phyloP scores from a whole-genome alignment of 1,140 invertebrate species.

The Penaeus chinensis region DNA sequence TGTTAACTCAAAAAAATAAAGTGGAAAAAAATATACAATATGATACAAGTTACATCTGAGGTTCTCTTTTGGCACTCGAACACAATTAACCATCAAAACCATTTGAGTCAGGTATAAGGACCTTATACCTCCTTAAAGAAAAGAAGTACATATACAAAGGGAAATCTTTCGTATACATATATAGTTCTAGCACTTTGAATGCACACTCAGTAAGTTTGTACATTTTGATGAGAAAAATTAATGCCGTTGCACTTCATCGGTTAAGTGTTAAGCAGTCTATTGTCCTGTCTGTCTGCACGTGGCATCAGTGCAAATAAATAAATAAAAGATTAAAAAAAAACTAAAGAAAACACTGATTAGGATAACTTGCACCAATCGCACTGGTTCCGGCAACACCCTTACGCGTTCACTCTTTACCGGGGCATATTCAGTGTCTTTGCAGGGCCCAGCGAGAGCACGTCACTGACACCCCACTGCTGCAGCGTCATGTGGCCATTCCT shows the following conservation, averaged over 20 bases:
- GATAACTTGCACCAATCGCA: conserved; percentile 5
- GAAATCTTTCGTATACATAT: conserved; percentile 55
- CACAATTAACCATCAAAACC: conserved; percentile 27
- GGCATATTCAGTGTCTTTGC: conserved; percentile 63
- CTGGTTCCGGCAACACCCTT: neutral
- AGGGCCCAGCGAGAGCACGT: conserved; percentile 63
- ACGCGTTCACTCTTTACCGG: conserved; percentile 50
- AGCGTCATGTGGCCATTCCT: conserved; percentile 71
- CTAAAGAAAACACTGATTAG: neutral
- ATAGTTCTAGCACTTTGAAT: conserved; percentile 41
- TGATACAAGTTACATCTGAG: neutral
- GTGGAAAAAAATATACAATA: neutral
- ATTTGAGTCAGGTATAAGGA: neutral
- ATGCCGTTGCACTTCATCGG: conserved; percentile 22
- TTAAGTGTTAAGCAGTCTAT: neutral
- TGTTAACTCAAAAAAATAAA: conserved; percentile 3
- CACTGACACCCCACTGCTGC: conserved; percentile 64
- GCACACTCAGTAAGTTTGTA: conserved; percentile 49
- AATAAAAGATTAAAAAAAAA: too few relatives aligned
- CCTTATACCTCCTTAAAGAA: conserved; percentile 1
- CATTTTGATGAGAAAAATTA: conserved; percentile 37
- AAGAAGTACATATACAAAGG: conserved; percentile 33
- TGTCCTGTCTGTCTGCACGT: conserved; percentile 7
- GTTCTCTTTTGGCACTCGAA: conserved; percentile 46
- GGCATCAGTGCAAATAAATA: conserved; percentile 2